Base-by-base conservation (phyloP, 2,888 invertebrate genomes). In the Nomada lathburiana region DNA sequence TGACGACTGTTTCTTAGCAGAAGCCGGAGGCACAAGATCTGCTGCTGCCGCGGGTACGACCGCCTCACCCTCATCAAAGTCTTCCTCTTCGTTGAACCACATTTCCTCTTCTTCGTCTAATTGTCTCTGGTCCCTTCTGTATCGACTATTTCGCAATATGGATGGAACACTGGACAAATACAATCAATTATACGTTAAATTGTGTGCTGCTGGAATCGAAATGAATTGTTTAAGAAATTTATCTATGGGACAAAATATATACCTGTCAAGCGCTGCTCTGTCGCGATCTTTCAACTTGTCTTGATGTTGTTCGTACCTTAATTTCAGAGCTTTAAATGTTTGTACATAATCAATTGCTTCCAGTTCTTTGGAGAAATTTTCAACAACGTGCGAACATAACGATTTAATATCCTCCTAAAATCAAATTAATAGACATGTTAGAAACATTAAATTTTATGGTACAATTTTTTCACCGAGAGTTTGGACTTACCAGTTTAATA, bases 51-150 rank as follows among this genome's bases (percentile, higher is more conserved):
- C 94, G 26, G 95, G 95, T 44, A 95, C 94, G 23, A 95, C 95
- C 20, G 95, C 94, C 89, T 96, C 96, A 83, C 96, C 97, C 92
- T 98, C 98, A 82, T 98, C 97, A 85, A 97, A 96, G 93, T 98
- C 98, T 93, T 99, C 99, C 87, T 99, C 99, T 91, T 98, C 98
- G 93, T 98, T 98, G 94, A 99, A 99, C 99, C 99, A 99, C 96
- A 98, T 98, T 94, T 99, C 99, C 93, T 99, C 99, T 90, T 99
- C 99, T 92, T 99, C 99, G 87, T 99, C 99, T 91, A 98, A 96
- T 93, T 98, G 97, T 75, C 99, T 96, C 89, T 98, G 98, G 94
- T 99, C 99, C 84, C 98, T 96, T 84, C 99, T 95, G 94, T 97
- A 98, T 87, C 99, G 96, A 92, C 95, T 95, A 89, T 95, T 96